phyloP scores from a whole-genome alignment of 2,113 vertebrate species.

The Cryptotis parvus region DNA sequence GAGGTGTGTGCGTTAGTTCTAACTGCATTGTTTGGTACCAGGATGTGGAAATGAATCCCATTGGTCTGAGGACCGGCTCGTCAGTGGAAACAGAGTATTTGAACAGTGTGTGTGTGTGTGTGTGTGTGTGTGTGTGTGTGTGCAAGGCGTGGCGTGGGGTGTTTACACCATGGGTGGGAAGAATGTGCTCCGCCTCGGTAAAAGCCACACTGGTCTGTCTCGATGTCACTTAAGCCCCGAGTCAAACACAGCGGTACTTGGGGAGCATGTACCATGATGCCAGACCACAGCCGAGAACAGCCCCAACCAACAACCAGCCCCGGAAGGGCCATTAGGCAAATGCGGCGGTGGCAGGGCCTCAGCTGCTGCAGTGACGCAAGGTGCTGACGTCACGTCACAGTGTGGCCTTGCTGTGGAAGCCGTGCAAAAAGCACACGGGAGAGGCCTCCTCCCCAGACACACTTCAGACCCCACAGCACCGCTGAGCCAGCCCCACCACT shows the following conservation, averaged over 20 bases:
- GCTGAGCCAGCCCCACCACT: no score
- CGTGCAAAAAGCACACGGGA: neutral
- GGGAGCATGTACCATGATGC: neutral
- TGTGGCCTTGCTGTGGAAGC: neutral
- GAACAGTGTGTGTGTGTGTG: neutral
- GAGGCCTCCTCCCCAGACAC: no score
- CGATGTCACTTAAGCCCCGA: neutral
- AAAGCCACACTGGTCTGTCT: neutral
- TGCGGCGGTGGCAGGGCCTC: no score
- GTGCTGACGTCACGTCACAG: neutral
- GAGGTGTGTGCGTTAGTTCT: neutral
- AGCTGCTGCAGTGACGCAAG: conserved; percentile 38
- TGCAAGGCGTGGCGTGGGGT: no score
- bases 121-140: no score
- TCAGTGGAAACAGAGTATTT: no score
- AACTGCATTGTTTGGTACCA: neutral
- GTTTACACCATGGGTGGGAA: neutral
- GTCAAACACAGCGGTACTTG: neutral
- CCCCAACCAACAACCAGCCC: neutral
- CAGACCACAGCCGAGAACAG: neutral
- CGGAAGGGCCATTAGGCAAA: conserved; percentile 48
- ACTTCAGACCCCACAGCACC: no score
- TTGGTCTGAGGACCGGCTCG: no score
- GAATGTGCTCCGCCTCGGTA: neutral
- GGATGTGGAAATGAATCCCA: no score